Evolutionary conservation across 2,888 invertebrate species (phyloP).

Genomic region (Panzeria rudis): DNA sequence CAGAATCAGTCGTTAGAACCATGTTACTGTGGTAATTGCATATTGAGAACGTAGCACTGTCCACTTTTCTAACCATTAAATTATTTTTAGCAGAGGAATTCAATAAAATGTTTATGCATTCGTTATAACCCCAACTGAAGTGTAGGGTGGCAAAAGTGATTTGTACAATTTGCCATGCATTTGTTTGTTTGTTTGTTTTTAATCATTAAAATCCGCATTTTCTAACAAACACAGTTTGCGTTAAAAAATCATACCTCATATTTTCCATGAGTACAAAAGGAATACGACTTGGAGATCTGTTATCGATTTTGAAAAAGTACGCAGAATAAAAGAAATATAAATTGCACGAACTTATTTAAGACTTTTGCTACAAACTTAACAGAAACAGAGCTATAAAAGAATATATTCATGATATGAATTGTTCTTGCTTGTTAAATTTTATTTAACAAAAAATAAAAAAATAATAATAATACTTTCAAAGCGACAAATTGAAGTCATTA

Average conservation of each 20-base stretch:
- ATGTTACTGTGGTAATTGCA: no score
- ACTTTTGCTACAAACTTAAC: neutral
- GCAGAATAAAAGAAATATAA: conserved; percentile 22
- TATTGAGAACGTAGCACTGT: no score
- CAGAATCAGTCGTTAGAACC: no score
- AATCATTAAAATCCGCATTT: conserved; percentile 58
- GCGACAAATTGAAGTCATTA: neutral
- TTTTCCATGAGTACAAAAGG: conserved; percentile 31
- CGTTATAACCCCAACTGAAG: neutral
- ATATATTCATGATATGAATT: neutral
- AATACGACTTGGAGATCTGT: conserved; percentile 56
- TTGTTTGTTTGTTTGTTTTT: conserved; percentile 52
- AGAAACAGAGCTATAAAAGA: neutral
- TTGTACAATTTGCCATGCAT: conserved; percentile 46
- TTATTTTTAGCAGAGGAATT: neutral
- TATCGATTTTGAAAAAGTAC: conserved; percentile 57
- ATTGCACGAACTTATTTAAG: conserved; percentile 28
- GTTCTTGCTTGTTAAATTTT: neutral
- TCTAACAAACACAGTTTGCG: conserved; percentile 46
- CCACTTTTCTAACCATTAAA: no score
- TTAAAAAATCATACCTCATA: conserved; percentile 50
- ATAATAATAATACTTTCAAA: neutral
- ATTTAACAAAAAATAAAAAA: no score
- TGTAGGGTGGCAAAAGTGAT: conserved; percentile 20
- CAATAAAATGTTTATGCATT: neutral